Percentiles rank a stretch among this genome's conserved stretches.
phyloP scores from a whole-genome alignment of 2,113 vertebrate species.

The Stegastes partitus region DNA sequence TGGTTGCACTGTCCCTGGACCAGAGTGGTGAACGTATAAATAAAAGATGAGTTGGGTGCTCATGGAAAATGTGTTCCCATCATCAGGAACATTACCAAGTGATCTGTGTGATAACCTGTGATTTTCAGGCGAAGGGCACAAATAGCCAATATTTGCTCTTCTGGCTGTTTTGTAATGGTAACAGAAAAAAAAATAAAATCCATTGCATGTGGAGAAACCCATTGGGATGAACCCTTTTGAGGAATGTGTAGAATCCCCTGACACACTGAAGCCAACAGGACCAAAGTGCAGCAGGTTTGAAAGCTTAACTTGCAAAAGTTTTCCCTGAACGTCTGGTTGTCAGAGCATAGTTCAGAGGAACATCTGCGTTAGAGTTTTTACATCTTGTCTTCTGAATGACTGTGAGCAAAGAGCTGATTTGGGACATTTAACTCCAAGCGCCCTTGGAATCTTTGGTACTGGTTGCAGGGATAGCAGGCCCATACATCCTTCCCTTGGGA shows the following conservation, averaged over 20 bases:
- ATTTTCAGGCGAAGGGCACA: not conserved
- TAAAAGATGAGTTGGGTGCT: constrained; percentile 10
- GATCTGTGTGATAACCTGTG: not conserved
- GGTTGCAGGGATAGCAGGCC: too few relatives aligned
- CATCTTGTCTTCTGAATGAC: too few relatives aligned
- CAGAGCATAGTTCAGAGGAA: not conserved
- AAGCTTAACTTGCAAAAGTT: not conserved
- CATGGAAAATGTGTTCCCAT: not conserved
- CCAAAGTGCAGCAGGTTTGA: not conserved
- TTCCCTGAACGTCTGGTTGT: too few relatives aligned
- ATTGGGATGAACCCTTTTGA: not conserved
- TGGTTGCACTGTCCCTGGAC: not conserved
- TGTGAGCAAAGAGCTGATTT: too few relatives aligned
- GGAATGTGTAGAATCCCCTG: not conserved
- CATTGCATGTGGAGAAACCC: not conserved
- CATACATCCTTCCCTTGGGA: too few relatives aligned
- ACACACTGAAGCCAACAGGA: not conserved
- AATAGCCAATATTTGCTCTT: not conserved
- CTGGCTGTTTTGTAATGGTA: not conserved
- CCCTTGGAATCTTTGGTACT: too few relatives aligned
- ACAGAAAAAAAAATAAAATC: too few relatives aligned
- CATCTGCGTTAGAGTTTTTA: not conserved
- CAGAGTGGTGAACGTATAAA: constrained; percentile 17
- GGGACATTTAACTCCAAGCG: too few relatives aligned
- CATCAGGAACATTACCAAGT: not conserved